Evolutionary conservation across 2,888 invertebrate species (phyloP).

Genomic region (Nemurella pictetii): DNA sequence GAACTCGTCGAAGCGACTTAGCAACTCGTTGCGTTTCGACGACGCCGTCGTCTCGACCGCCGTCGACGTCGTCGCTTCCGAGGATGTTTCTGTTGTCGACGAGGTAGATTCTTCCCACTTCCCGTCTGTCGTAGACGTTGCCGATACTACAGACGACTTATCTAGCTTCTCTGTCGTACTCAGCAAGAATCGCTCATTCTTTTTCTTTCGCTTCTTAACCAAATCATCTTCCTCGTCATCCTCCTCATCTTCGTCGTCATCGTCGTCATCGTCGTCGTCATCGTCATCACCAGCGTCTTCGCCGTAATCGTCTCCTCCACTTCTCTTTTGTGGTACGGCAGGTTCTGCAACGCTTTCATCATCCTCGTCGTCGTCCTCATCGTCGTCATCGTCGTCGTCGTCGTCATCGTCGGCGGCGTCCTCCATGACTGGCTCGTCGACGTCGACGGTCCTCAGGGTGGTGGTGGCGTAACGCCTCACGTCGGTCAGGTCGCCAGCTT

Average conservation of each 20-base stretch:
- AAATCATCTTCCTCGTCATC: slow-evolving; percentile 26
- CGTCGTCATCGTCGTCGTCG: not conserved
- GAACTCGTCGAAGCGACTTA: slow-evolving; percentile 23
- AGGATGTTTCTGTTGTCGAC: not conserved
- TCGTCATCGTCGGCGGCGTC: not conserved
- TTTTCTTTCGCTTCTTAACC: slow-evolving; percentile 21
- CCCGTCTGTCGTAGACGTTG: slow-evolving; percentile 1
- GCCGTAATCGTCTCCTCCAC: not conserved
- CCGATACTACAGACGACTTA: too few species aligned
- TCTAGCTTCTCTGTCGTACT: not conserved
- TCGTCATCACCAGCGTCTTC: slow-evolving; percentile 26
- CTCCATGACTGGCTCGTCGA: not conserved
- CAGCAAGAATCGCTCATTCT: not conserved
- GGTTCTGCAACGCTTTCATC: not conserved
- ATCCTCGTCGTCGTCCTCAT: not conserved
- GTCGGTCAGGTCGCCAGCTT: slow-evolving; percentile 2
- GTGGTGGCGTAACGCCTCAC: not conserved
- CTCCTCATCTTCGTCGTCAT: slow-evolving; percentile 29
- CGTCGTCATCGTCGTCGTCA: slow-evolving; percentile 34
- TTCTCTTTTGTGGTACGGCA: not conserved
- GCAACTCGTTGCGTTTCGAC: not conserved
- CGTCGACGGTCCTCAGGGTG: slow-evolving; percentile 3
- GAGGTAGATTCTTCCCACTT: not conserved
- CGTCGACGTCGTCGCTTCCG: not conserved
- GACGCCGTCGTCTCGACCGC: not conserved